Percentiles rank a stretch among this genome's conserved stretches.
Evolutionary conservation across 2,797 vertebrate species (phyloP).

Genomic region (Dicrostonyx torquatus): DNA sequence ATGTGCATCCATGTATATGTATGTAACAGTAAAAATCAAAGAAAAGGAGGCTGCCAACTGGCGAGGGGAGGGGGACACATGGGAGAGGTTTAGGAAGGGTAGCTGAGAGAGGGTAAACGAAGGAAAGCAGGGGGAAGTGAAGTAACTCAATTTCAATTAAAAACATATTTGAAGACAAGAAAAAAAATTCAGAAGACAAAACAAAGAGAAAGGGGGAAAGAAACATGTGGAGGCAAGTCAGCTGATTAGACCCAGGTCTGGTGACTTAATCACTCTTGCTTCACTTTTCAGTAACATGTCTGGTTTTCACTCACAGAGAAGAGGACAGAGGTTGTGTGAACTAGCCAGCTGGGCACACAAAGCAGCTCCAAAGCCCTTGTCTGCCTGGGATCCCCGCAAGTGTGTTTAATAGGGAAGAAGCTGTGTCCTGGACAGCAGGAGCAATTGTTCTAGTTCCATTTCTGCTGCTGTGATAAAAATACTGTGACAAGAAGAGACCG

Average conservation of each 20-base stretch:
- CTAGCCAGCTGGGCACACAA: neutral
- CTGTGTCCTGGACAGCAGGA: neutral
- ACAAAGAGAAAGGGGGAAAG: neutral
- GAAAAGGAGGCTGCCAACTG: neutral
- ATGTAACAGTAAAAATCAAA: neutral
- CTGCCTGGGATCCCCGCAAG: neutral
- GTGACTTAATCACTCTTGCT: conserved; percentile 6
- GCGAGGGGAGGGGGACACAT: neutral
- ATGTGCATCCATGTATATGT: neutral
- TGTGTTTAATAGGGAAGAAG: neutral
- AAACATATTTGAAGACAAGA: neutral
- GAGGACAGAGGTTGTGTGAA: neutral
- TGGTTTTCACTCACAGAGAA: neutral
- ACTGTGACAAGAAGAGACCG: neutral
- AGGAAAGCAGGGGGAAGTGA: neutral
- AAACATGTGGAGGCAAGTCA: neutral
- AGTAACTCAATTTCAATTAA: neutral
- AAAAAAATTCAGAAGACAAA: neutral
- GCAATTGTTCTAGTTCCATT: neutral
- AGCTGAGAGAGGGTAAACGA: neutral
- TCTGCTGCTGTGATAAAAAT: neutral
- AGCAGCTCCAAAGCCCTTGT: neutral
- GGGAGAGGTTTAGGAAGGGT: neutral
- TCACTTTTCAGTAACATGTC: neutral
- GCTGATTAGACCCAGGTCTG: neutral